A percentile compares a stretch with the other conserved stretches of the same genome.
These are phyloP conservation scores for Microcebus murinus DNA, from an alignment of 2,113 vertebrate species.

Conservation along the genomic window DNA sequence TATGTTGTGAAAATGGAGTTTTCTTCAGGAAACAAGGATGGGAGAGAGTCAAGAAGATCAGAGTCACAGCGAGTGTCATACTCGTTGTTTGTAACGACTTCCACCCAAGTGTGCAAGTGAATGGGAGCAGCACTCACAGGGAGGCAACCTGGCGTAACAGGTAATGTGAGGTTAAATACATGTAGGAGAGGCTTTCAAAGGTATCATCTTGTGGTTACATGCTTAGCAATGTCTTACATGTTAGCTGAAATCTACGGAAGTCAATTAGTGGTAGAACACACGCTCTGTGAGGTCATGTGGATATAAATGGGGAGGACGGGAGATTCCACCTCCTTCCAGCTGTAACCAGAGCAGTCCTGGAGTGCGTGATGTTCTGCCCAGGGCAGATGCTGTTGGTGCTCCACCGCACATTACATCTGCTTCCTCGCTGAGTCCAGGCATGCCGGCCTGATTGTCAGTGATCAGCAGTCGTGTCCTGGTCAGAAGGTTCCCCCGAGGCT, in stretches of 20 bases:
- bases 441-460: neutral
- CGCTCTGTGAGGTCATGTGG: neutral
- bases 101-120: neutral
- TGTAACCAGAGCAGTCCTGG: neutral
- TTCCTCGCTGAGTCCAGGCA: accelerated
- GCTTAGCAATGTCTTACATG: neutral
- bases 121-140: neutral
- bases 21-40: neutral
- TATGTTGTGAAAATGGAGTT: neutral
- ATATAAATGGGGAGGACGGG: neutral
- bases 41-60: neutral
- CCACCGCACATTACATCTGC: accelerated
- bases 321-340: neutral
- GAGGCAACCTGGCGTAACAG: neutral
- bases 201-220: neutral
- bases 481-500: neutral
- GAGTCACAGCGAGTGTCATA: neutral
- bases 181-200: neutral
- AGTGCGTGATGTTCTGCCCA: neutral
- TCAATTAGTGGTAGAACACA: neutral
- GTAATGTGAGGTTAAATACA: neutral
- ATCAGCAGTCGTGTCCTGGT: neutral
- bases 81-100: neutral
- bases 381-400: neutral
- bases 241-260: neutral